Percentiles rank a stretch among this genome's conserved stretches.
Evolutionary conservation across 2,888 invertebrate genomes (phyloP).

Genomic region (Eubasilissa splendida): DNA sequence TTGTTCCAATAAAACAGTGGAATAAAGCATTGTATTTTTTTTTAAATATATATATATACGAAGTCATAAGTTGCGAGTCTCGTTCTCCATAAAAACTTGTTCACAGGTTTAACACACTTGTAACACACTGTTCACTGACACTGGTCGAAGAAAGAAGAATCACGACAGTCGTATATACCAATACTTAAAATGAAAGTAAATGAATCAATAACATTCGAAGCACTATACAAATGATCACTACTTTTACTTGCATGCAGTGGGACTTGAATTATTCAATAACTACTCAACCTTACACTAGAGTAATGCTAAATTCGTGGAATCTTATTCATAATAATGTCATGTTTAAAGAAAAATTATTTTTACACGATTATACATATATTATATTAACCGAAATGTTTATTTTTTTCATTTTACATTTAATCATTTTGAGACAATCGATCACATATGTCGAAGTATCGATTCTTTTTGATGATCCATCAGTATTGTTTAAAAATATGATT

Average conservation of each 20-base stretch:
- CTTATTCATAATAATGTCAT: slow-evolving; percentile 18
- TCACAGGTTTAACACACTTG: slow-evolving; percentile 13
- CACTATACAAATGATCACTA: slow-evolving; percentile 24
- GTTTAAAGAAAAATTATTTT: too few relatives aligned
- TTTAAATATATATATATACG: neutral
- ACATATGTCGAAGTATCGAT: too few relatives aligned
- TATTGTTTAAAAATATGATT: too few relatives aligned
- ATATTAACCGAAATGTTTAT: too few relatives aligned
- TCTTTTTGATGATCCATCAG: too few relatives aligned
- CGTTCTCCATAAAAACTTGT: neutral
- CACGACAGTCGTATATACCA: neutral
- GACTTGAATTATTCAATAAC: slow-evolving; percentile 5
- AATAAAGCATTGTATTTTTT: slow-evolving; percentile 14
- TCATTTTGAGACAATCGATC: too few relatives aligned
- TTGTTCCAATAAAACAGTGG: neutral
- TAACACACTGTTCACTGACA: slow-evolving; percentile 24
- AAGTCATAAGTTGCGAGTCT: neutral
- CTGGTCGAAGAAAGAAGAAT: neutral
- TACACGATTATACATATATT: too few relatives aligned
- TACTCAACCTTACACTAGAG: slow-evolving; percentile 5
- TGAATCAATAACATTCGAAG: slow-evolving; percentile 33
- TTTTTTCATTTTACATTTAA: too few relatives aligned
- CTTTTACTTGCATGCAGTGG: slow-evolving; percentile 31
- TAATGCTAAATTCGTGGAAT: slow-evolving; percentile 25
- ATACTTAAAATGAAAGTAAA: slow-evolving; percentile 19